Evolutionary conservation across 2,888 invertebrate genomes (phyloP), one percentile per base, ranked within the genome.

Genomic region (Bugulina stolonifera): DNA sequence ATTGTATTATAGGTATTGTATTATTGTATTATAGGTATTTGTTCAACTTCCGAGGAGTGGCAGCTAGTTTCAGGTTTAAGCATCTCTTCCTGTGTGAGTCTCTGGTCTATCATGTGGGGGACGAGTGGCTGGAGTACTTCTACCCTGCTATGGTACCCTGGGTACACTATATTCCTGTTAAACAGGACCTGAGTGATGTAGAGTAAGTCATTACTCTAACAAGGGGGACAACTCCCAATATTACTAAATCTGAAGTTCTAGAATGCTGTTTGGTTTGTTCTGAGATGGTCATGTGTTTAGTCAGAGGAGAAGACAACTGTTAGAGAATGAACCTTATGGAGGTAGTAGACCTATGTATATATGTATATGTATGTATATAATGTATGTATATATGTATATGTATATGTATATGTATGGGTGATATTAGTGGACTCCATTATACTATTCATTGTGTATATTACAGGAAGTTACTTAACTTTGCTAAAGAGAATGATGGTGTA

Each of bases 11-110:
- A n/a, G n/a, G n/a, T n/a, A n/a, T n/a, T n/a, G n/a, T n/a, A n/a
- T n/a, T n/a, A n/a, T n/a, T n/a, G n/a, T n/a, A n/a, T 22, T 64
- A 29, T 32, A 94, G 93, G 84, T 97, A 93, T 83, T 87, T 97
- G 55, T 96, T 97, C 82, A 98, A 98, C 86, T 97, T 93, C 82
- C 89, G 96, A 76, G 97, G 97, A 1, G 96, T 98, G 0, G 96
- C 97, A 1, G 97, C 97, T 14, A 96, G 95, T 83, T 98, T 98
- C 81, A 89, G 97, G n/a, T 89, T 95, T 72, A 96, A 96, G 82
- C 96, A 97, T 86, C 87, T 98, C 57, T 93, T 97, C 80, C 86
- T 97, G 0, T 98, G 97, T 82, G 90, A 91, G 78, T 95, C 95
- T 0, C 84, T 96, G 54, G 93, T 98, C 0, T 93, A 96, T 80